Evolutionary conservation across 2,113 vertebrate genomes (phyloP), one percentile per base, ranked within the genome.

Genomic region (Neodontobutis hainanensis): DNA sequence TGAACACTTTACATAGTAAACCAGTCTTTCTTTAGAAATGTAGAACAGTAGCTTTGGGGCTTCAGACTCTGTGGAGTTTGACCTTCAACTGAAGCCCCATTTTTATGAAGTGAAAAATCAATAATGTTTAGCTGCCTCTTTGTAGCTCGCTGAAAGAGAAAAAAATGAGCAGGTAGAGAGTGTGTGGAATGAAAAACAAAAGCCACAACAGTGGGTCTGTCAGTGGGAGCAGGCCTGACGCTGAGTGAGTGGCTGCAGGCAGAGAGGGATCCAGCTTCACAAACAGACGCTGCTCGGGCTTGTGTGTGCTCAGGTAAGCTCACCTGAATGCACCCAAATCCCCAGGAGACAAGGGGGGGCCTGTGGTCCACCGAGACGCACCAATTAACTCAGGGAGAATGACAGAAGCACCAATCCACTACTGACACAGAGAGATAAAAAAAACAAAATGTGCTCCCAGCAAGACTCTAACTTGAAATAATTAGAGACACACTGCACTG

Each of bases 231-330:
- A 72, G 86, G 82, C 68, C 60, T 58, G 63, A 85, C 76, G 77
- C 65, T 87, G 86, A 89, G 70, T 82, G 85, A 87, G 72, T 85
- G 70, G 77, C 71, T 76, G 70, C 61, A 89, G 69, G 77, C 74
- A 89, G 85, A 87, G 56, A 50, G 76, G 72, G 77, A 70, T 79
- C 86, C 73, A 70, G 65, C 74, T 87, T 61, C 77, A 82, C 80
- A 90, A 89, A 92, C 86, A 89, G 79, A 68, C 61, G 67, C 67
- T 80, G 68, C 64, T 38, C 48, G 2, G 48, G 49, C 70, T 64
- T 59, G 67, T 85, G 83, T 85, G 80, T 87, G 81, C 68, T 74
- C 73, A 79, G 66, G 81, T 82, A 87, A 87, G 68, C 77, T 83
- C 75, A 86, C 83, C 84, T 88, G 71, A 89, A 85, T 82, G 70